Evolutionary conservation across 2,888 invertebrate genomes (phyloP).

Genomic region (Copidosoma aretas): DNA sequence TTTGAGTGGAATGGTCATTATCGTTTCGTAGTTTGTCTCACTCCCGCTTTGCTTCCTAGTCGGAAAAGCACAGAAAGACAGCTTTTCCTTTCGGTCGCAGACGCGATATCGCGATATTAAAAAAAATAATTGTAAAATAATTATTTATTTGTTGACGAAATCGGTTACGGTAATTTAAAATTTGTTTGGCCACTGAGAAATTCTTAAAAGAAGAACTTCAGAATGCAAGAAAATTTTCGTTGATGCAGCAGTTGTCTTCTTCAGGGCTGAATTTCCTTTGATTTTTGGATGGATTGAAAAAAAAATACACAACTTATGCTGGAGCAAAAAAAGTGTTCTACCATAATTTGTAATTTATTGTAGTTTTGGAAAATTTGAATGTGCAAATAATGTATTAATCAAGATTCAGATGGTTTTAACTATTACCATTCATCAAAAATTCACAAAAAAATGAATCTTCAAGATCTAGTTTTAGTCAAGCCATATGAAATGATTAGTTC

Average conservation of each 20-base stretch:
- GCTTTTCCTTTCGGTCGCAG: constrained; percentile 32
- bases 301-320: neutral
- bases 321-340: neutral
- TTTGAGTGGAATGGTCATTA: no score
- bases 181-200: constrained; percentile 22
- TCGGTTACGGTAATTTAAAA: constrained; percentile 15
- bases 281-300: neutral
- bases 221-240: constrained; percentile 19
- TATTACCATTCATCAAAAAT: no score
- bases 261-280: neutral
- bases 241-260: neutral
- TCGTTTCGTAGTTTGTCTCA: constrained; percentile 11
- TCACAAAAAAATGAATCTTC: no score
- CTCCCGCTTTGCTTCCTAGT: constrained; percentile 40
- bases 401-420: no score
- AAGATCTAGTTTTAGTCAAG: no score
- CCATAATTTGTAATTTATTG: no score
- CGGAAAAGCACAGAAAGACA: constrained; percentile 29
- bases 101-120: constrained; percentile 17
- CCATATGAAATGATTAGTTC: no score
- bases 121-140: constrained; percentile 5
- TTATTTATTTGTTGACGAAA: constrained; percentile 1
- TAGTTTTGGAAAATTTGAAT: no score
- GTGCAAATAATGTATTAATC: no score
- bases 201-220: constrained; percentile 34